These are phyloP conservation scores for Cephus spinipes DNA, from an alignment of 2,888 invertebrate genomes.

Conservation along the genomic window DNA sequence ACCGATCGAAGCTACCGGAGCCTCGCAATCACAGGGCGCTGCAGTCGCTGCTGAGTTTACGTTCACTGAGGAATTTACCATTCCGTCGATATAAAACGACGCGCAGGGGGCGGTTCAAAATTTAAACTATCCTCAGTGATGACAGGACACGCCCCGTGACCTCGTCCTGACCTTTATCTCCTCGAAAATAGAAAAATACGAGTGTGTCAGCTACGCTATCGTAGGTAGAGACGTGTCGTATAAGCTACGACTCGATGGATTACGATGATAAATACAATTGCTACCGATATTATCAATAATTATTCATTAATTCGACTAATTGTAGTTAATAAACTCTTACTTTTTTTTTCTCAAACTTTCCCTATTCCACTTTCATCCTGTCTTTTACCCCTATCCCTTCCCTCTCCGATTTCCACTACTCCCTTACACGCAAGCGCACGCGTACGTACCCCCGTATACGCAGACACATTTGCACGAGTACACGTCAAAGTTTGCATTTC, in stretches of 20 bases:
- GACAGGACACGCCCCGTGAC: background rate
- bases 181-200: slow-evolving; percentile 7
- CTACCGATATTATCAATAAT: slow-evolving; percentile 2
- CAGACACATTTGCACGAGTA: background rate
- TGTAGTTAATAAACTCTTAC: background rate
- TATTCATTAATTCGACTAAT: background rate
- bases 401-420: background rate
- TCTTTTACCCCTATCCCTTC: background rate
- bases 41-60: background rate
- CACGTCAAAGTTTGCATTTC: background rate
- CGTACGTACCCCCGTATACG: no score
- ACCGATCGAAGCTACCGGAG: background rate
- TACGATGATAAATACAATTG: slow-evolving; percentile 7
- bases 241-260: slow-evolving; percentile 1
- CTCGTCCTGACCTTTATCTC: background rate
- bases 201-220: background rate
- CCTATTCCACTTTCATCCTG: background rate
- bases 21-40: background rate
- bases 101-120: background rate
- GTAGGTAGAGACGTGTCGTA: slow-evolving; percentile 3
- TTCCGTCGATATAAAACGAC: background rate
- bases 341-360: background rate
- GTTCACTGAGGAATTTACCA: background rate
- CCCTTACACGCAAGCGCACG: background rate
- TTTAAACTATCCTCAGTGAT: background rate